Percentiles rank a stretch among this genome's conserved stretches.
Conservation (phyloP, 2,113 vertebrate genomes). For the Lampris megalopsis region DNA sequence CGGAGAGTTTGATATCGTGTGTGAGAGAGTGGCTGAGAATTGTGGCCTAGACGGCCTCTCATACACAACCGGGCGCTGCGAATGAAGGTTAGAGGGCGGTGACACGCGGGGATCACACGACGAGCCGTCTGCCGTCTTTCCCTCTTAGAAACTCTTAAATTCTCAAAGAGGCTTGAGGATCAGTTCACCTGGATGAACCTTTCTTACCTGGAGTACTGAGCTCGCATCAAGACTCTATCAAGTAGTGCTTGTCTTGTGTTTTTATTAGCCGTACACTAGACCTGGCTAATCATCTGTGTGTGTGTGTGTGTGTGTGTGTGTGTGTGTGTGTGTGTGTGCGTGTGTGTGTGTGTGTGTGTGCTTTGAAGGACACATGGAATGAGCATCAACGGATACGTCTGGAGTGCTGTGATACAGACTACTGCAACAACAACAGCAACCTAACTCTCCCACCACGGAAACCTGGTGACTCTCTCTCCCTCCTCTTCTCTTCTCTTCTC, state of each 20-base stretch:
- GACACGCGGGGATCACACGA: too few species aligned
- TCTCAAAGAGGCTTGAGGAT: too few species aligned
- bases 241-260: neutral
- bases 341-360: conserved; percentile 14
- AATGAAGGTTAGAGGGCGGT: too few species aligned
- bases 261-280: conserved; percentile 2
- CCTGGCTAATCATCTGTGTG: neutral
- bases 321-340: neutral
- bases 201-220: too few species aligned
- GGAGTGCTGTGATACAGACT: conserved; percentile 93
- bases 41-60: too few species aligned
- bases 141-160: too few species aligned
- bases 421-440: conserved; percentile 92
- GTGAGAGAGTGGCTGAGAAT: too few species aligned
- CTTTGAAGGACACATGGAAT: conserved; percentile 88
- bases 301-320: neutral
- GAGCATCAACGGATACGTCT: conserved; percentile 88
- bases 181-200: too few species aligned
- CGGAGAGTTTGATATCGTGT: too few species aligned
- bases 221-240: conserved; percentile 8
- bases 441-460: conserved; percentile 91
- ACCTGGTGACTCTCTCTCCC: conserved; percentile 76
- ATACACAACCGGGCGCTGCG: too few species aligned
- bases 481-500: neutral
- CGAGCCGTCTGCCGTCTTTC: too few species aligned